Base-by-base conservation (phyloP, 35 echinoderm and acorn worm genomes). In the Ptychodera flava region DNA sequence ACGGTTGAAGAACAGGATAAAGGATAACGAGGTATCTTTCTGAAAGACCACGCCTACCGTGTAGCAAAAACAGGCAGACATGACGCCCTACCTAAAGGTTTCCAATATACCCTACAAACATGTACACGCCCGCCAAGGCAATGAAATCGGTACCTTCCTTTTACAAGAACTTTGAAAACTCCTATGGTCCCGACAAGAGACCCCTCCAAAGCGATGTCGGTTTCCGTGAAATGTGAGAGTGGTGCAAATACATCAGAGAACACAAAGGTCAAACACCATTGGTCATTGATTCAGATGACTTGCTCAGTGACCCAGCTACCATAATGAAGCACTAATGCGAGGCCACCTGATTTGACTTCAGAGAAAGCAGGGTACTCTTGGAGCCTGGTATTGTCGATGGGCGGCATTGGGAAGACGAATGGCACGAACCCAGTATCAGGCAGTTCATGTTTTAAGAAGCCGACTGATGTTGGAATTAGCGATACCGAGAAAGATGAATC, bases 261-360 rank as follows among this genome's bases (percentile, higher is more conserved):
- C 35, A 80, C 16, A 86, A 77, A 29, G 82, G 80, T 16, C 82
- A 77, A 16, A 81, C 79, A n/a, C 92, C 92, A 10, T 88, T 94
- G 32, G 88, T 94, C 15, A 91, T 94, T 35, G 89, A 94, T 12
- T 85, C 92, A 16, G 92, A 94, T 75, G 92, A 94, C 31, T 88
- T 94, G 14, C 75, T 91, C 16, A 79, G 32, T 36, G 34, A 90
- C n/a, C 92, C 92, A 0, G 85, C 81, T 27, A 85, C 77, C 22
- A 91, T 94, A 33, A 85, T 90, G 92, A 78, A 77, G 79, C 77
- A 90, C 32, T 94, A 90, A 38, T 94, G 92, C 82, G 82, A 88
- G 79, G 28, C 36, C 28, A 84, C 85, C 0, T 88, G 92, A 28
- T 36, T 94, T 32, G 79, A 85, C 0, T 94, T 80, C 77, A 77